Base-by-base conservation (phyloP, 2,113 vertebrate species). In the Aplodontia rufa region DNA sequence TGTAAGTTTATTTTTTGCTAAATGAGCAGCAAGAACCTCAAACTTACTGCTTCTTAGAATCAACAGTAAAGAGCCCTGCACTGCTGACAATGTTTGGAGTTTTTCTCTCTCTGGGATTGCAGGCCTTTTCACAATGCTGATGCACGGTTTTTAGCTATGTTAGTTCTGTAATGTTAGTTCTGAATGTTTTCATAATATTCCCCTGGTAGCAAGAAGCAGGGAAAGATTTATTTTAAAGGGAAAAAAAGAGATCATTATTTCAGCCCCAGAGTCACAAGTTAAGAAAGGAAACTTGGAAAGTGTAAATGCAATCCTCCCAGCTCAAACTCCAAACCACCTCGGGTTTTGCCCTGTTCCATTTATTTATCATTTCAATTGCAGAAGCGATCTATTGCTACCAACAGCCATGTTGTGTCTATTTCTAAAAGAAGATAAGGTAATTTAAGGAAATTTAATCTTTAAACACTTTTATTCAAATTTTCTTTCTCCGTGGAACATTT, bases 121-220 rank as follows among this genome's bases (percentile, higher is more conserved):
- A 84, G 74, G 51, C 58, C 89, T 97, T 95, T 97, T 93, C 90
- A 94, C 91, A 85, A 95, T 93, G 96, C 96, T 97, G 95, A 98
- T 97, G 69, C 75, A 96, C 26, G 17, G 55, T 92, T 97, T 98
- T 97, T 88, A 93, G 88, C 94, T 94, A 76, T 96, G 96, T 97
- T 97, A 93, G 94, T 82, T 97, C 96, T 96, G 78, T 96, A 97
- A 97, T 94, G 96, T 97, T 97, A 98, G 97, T 95, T 96, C 94
- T 97, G 94, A 97, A 96, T 97, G 96, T 97, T 96, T 98, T 97
- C 87, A 87, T 96, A 97, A 96, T 97, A 97, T 96, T 96, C 97
- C 96, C 96, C 71, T 96, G 96, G 79, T 94, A 97, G 74, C 96
- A 90, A 93, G 97, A 96, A 94, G 93, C 89, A 78, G 83, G 71